A percentile compares a stretch with the other conserved stretches of the same genome.
phyloP scores from a whole-genome alignment of 2,797 vertebrate genomes.

The Anabacerthia variegaticeps region DNA sequence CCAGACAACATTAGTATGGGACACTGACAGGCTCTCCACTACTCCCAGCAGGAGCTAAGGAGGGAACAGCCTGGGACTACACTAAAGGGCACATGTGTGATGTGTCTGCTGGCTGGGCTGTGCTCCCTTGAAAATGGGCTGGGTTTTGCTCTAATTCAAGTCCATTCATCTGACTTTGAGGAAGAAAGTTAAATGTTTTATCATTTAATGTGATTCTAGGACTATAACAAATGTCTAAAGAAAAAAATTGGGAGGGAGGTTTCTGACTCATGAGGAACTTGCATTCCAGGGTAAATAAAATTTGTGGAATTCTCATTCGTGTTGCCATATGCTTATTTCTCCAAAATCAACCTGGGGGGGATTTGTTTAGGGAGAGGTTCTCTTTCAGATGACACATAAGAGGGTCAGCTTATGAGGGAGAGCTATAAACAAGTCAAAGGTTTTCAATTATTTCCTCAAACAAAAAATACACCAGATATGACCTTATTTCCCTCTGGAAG shows the following conservation, averaged over 20 bases:
- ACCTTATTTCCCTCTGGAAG: neutral
- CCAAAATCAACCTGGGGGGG: neutral
- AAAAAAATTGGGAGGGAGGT: neutral
- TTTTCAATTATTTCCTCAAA: neutral
- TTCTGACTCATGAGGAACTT: neutral
- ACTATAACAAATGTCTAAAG: neutral
- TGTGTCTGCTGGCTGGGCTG: neutral
- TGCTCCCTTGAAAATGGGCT: neutral
- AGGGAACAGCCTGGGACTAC: neutral
- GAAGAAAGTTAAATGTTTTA: neutral
- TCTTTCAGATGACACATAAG: neutral
- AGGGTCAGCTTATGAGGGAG: neutral
- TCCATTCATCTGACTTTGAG: neutral
- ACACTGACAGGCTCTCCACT: neutral
- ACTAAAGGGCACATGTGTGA: neutral
- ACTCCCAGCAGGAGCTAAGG: neutral
- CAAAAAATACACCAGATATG: neutral
- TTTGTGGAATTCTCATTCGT: neutral
- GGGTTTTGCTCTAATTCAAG: neutral
- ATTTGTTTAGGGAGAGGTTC: neutral
- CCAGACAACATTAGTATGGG: neutral
- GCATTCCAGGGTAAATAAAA: neutral
- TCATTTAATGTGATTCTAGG: neutral
- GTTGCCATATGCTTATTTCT: neutral
- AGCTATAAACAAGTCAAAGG: neutral